These are phyloP conservation scores for Eumeta japonica DNA, from an alignment of 1,140 invertebrate species.

Conservation along the genomic window DNA sequence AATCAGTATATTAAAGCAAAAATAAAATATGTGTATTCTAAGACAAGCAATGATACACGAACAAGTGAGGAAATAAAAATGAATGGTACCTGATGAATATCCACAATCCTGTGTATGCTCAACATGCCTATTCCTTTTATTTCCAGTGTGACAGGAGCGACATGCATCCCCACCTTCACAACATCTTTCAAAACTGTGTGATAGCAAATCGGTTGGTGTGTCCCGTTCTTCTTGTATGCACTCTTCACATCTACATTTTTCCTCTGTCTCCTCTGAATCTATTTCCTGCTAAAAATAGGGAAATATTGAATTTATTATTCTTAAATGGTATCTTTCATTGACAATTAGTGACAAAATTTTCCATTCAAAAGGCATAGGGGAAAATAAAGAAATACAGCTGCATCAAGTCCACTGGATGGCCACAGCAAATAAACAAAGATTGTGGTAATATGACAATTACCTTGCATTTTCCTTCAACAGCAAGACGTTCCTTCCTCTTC, in stretches of 20 bases:
- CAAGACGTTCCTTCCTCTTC: slow-evolving; percentile 70
- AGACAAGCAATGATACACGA: too few relatives aligned
- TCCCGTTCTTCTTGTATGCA: slow-evolving; percentile 43
- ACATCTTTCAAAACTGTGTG: slow-evolving; percentile 31
- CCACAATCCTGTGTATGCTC: slow-evolving; percentile 81
- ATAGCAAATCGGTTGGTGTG: slow-evolving; percentile 40
- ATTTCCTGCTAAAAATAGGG: slow-evolving; percentile 26
- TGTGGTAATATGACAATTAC: slow-evolving; percentile 16
- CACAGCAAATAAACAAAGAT: too few relatives aligned
- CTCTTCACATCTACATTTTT: slow-evolving; percentile 49
- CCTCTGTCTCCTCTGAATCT: slow-evolving; percentile 50
- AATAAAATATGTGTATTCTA: too few relatives aligned
- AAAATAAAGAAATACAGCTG: too few relatives aligned
- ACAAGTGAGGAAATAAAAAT: too few relatives aligned
- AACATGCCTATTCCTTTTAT: slow-evolving; percentile 43
- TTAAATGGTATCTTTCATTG: too few relatives aligned
- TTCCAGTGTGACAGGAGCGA: slow-evolving; percentile 34
- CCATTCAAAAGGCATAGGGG: too few relatives aligned
- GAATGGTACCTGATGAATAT: slow-evolving; percentile 79
- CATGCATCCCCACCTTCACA: slow-evolving; percentile 34
- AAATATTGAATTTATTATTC: too few relatives aligned
- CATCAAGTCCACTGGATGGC: too few relatives aligned
- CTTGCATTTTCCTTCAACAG: slow-evolving; percentile 46
- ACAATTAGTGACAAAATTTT: too few relatives aligned
- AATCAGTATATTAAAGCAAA: too few relatives aligned